These are phyloP conservation scores for Calliopum simillimum DNA, from an alignment of 2,888 invertebrate species.

Conservation along the genomic window DNA sequence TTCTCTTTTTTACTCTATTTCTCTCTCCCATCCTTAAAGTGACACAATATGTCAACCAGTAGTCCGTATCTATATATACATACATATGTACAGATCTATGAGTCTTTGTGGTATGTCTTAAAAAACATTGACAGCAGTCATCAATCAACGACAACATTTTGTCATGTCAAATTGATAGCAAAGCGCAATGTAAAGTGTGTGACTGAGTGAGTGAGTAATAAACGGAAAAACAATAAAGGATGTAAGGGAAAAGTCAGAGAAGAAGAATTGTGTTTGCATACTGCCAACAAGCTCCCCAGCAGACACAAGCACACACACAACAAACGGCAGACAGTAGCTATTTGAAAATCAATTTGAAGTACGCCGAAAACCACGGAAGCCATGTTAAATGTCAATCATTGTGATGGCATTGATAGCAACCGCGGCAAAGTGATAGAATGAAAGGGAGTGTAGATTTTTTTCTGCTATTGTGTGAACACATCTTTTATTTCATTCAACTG, in stretches of 20 bases:
- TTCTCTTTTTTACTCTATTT: too few species aligned
- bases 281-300: constrained; percentile 1
- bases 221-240: too few species aligned
- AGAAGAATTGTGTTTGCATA: constrained; percentile 1
- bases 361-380: constrained; percentile 21
- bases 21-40: too few species aligned
- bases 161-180: constrained; percentile 23
- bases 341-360: constrained; percentile 28
- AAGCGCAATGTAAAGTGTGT: background rate
- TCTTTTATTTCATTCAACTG: background rate
- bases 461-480: background rate
- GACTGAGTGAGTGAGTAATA: background rate
- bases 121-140: constrained; percentile 31
- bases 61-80: too few species aligned
- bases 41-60: too few species aligned
- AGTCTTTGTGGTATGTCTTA: constrained; percentile 2
- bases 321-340: constrained; percentile 19
- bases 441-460: background rate
- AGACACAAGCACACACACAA: background rate
- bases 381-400: constrained; percentile 18
- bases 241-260: background rate
- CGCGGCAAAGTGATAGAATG: too few species aligned
- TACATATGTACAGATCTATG: too few species aligned
- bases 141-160: constrained; percentile 30
- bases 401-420: constrained; percentile 23